Percentiles rank a stretch among this genome's conserved stretches.
These are phyloP conservation scores for Mythimna lalbum DNA, from an alignment of 2,888 invertebrate species.

Conservation along the genomic window DNA sequence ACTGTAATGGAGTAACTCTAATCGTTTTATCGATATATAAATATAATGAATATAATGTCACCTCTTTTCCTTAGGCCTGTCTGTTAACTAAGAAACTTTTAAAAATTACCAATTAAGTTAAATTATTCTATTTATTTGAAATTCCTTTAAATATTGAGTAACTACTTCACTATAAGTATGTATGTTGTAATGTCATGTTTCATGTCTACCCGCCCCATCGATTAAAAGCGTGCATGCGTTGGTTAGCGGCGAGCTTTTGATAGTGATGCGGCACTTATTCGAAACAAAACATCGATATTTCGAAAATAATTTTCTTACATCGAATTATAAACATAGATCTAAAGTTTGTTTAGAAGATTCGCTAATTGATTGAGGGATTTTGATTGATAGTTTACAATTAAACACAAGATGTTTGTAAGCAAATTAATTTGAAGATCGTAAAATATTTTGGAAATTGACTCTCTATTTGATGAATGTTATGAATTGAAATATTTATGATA, in stretches of 20 bases:
- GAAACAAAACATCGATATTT: slow-evolving; percentile 39
- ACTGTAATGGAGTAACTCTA: background rate
- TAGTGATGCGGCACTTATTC: slow-evolving; percentile 63
- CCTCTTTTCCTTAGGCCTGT: background rate
- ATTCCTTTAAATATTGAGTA: slow-evolving; percentile 45
- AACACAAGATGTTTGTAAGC: slow-evolving; percentile 1
- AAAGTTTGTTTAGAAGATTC: slow-evolving; percentile 8
- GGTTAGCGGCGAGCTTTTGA: slow-evolving; percentile 69
- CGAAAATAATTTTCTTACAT: background rate
- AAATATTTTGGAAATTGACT: background rate
- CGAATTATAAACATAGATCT: background rate
- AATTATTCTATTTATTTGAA: slow-evolving; percentile 23
- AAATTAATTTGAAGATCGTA: slow-evolving; percentile 15
- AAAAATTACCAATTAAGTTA: slow-evolving; percentile 14
- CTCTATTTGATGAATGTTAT: slow-evolving; percentile 8
- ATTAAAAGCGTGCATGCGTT: slow-evolving; percentile 66
- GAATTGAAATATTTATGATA: slow-evolving; percentile 7
- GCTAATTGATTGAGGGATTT: slow-evolving; percentile 24
- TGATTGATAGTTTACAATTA: slow-evolving; percentile 25
- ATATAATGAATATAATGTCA: background rate
- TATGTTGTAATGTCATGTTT: slow-evolving; percentile 57
- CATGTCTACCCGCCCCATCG: slow-evolving; percentile 71
- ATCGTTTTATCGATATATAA: background rate
- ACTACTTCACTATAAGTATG: slow-evolving; percentile 47
- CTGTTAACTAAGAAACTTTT: background rate